Evolutionary conservation across 2,888 invertebrate genomes (phyloP), one percentile per base, ranked within the genome.

Genomic region (Dugesia japonica): DNA sequence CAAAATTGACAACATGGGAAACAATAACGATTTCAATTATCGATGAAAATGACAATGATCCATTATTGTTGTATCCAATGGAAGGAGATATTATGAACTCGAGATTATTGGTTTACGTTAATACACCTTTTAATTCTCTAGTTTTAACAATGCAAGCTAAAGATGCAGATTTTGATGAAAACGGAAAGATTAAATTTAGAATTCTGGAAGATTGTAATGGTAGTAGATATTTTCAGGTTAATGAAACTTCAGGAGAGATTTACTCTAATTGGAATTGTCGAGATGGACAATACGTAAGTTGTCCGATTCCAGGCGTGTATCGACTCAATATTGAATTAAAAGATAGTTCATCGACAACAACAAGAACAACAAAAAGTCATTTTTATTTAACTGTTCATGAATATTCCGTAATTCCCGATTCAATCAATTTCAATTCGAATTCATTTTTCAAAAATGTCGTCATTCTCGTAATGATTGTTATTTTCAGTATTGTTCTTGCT

Each of bases 121-220:
- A 77, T 27, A 42, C 76, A 0, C 77, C 77, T 1, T 28, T 42
- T 26, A 77, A 77, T 38, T 38, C 77, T 28, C n/a, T 71, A 1
- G 26, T 77, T 17, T 38, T 71, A 9, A 27, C 42, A 1, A n/a
- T 77, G 4, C 28, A 26, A 38, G 77, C 76, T 26, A 26, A 78
- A 9, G 77, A 77, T 77, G 20, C 42, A 13, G 77, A 77, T 27
- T 56, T 71, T 27, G 42, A 77, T 15, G 77, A 77, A 33, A 77
- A 77, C 42, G 75, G 77, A 20, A 77, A 77, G 0, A 71, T 77
- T 26, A 38, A 27, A 38, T 77, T 77, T 71, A 42, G 76, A 26
- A 42, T 77, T 13, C 72, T 26, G 38, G 23, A 38, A 13, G 75
- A 26, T 26, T 77, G 77, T 27, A 77, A 77, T 42, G 77, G 77